Conservation (phyloP, 1,140 invertebrate species). For the Thereuonema tuberculata region DNA sequence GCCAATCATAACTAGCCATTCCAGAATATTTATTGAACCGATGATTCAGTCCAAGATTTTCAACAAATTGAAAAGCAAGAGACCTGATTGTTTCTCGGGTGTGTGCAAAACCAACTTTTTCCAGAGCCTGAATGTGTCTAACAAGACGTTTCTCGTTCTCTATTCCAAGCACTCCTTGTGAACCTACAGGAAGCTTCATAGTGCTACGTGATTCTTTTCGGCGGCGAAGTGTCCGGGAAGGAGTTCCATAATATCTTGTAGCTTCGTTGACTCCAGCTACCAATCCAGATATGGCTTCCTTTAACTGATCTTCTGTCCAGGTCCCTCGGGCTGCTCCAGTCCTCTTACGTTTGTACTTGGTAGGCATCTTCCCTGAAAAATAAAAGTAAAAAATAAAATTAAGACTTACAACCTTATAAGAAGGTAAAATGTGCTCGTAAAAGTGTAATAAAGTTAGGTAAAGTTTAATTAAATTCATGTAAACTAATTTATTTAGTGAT, state of each 20-base stretch:
- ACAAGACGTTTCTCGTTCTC: not conserved
- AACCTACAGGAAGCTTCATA: not conserved
- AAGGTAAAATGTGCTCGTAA: not conserved
- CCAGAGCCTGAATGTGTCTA: not conserved
- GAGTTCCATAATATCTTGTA: not conserved
- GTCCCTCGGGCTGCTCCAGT: not conserved
- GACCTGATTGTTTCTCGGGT: not conserved
- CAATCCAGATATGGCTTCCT: not conserved
- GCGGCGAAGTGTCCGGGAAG: not conserved
- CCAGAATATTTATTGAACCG: not conserved
- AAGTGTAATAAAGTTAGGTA: not conserved
- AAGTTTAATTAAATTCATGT: not conserved
- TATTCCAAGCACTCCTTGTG: not conserved
- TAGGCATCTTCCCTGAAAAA: slow-evolving; percentile 1
- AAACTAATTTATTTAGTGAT: not conserved
- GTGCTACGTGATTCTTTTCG: not conserved
- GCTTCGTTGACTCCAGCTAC: not conserved
- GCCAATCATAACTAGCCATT: not conserved
- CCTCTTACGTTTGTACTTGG: not conserved
- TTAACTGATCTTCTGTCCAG: not conserved
- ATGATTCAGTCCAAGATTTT: not conserved
- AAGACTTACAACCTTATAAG: not conserved
- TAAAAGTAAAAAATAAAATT: slow-evolving; percentile 5
- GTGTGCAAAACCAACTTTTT: not conserved
- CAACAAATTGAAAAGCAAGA: not conserved